phyloP scores from a whole-genome alignment of 1,140 invertebrate genomes.

The Dreissena rostriformis region DNA sequence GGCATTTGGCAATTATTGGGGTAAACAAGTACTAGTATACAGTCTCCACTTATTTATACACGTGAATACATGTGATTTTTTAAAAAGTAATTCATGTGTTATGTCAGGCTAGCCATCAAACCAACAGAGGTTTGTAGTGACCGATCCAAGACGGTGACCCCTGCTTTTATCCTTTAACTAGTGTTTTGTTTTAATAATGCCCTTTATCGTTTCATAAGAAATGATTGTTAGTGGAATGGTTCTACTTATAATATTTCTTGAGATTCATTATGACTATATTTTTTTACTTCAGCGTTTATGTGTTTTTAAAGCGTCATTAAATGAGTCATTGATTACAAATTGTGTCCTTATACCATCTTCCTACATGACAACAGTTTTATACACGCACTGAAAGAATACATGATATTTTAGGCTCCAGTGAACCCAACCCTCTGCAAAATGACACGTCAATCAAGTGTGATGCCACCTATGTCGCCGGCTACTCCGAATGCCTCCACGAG shows the following conservation, averaged over 20 bases:
- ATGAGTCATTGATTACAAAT: too few species aligned
- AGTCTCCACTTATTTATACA: not conserved
- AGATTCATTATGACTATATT: not conserved
- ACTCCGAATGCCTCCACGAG: constrained; percentile 40
- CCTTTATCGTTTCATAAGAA: too few species aligned
- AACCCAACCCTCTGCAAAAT: not conserved
- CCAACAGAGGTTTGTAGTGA: not conserved
- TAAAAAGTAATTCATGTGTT: not conserved
- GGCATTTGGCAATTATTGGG: too few species aligned
- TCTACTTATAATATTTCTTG: not conserved
- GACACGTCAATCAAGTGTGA: not conserved
- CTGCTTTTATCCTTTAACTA: too few species aligned
- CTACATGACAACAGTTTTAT: not conserved
- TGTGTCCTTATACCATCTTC: too few species aligned
- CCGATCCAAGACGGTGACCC: not conserved
- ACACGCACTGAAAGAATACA: too few species aligned
- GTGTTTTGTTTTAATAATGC: not conserved
- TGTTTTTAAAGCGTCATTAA: too few species aligned
- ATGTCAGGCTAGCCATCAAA: not conserved
- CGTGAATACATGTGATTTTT: too few species aligned
- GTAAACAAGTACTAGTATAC: not conserved
- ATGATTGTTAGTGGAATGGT: too few species aligned
- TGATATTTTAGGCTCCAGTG: too few species aligned
- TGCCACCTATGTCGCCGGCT: constrained; percentile 23
- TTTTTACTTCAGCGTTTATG: too few species aligned